Base-by-base conservation (phyloP, 2,113 vertebrate species). In the Trogon melanurus region DNA sequence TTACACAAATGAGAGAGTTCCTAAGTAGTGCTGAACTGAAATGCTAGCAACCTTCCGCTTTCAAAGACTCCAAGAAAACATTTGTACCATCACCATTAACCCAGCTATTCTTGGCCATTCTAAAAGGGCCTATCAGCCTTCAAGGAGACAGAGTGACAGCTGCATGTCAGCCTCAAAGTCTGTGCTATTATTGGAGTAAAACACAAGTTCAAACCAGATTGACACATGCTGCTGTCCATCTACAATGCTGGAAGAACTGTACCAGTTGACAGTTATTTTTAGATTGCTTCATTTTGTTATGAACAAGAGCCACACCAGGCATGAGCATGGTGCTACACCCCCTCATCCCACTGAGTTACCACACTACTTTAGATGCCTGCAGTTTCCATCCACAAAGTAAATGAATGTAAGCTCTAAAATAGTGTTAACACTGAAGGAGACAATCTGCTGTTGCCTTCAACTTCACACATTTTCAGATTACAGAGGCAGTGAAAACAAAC, bases 391-490 rank as follows among this genome's bases (percentile, higher is more conserved):
- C 78, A 81, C 60, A 74, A 66, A 80, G 51, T 26, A 93, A 79
- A 58, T 51, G 23, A 73, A 78, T 17, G 21, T 30, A 82, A 8
- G 16, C 14, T 47, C 41, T 66, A 53, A 83, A 86, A 61, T 38
- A 88, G 50, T 9, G 13, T 57, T 86, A 86, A 80, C 25, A 62
- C 41, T 36, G 62, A 73, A 89, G 62, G 29, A 83, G 66, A 75
- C 71, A 83, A 56, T 90, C 75, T 76, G 69, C 76, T 96, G 47
- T 50, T 89, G 64, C 60, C 66, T 91, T 91, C 30, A 91, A 54
- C 47, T 80, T 92, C 69, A 89, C 79, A 93, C 34, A 36, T 73
- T 88, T 92, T 91, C 48, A 86, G 50, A 73, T 76, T 73, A 81
- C 19, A 72, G 50, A 79, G 45, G 91, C 45, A 92, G 64, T 30